These are phyloP conservation scores for Trochalopteron elliotii DNA, from an alignment of 2,113 vertebrate species.

Conservation along the genomic window DNA sequence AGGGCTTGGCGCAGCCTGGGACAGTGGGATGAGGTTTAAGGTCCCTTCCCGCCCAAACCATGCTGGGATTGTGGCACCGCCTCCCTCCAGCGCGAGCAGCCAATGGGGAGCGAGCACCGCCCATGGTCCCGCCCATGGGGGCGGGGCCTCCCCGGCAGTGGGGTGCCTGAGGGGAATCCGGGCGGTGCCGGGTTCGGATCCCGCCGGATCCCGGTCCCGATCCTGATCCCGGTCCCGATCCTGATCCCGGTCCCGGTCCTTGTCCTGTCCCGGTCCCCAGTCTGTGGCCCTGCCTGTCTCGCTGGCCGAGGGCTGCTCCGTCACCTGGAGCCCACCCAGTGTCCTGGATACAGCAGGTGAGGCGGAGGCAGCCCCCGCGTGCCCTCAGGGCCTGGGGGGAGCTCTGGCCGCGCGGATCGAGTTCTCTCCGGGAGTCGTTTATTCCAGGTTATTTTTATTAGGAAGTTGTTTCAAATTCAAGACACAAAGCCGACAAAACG, in stretches of 20 bases:
- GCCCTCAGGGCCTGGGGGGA: background rate
- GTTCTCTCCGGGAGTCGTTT: background rate
- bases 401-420: background rate
- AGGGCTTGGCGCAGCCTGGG: fast-evolving
- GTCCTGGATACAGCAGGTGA: background rate
- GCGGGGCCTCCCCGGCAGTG: fast-evolving
- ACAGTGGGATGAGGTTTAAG: fast-evolving
- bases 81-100: background rate
- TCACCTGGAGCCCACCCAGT: background rate
- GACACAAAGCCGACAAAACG: background rate
- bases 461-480: background rate
- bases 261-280: background rate
- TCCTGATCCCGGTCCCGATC: fast-evolving
- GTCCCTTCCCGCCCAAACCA: background rate
- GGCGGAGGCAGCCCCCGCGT: background rate
- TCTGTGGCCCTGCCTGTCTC: background rate
- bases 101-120: background rate
- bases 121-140: fast-evolving
- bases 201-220: fast-evolving
- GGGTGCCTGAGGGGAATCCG: background rate
- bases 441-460: conserved; percentile 60
- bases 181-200: fast-evolving
- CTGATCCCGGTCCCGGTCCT: fast-evolving
- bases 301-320: background rate
- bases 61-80: background rate